Conservation (phyloP, 2,888 invertebrate species). For the Dysmachus trigonus region DNA sequence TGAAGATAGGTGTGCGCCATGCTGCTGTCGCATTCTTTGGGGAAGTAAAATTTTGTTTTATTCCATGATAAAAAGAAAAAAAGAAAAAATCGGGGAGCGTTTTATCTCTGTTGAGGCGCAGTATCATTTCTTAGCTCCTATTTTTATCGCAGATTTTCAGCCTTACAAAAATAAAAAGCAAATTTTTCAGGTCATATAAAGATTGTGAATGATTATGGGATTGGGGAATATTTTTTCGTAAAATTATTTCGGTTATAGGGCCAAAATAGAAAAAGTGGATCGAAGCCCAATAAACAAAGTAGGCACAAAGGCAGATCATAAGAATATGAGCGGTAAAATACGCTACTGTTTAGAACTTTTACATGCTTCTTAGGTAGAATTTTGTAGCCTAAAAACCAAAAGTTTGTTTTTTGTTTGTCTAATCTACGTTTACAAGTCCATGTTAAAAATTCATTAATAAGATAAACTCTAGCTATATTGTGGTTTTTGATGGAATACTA, state of each 20-base stretch:
- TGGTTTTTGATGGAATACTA: too few species aligned
- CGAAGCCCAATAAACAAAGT: neutral
- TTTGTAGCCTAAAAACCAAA: too few species aligned
- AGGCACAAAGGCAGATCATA: too few species aligned
- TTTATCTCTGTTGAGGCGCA: neutral
- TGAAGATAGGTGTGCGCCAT: neutral
- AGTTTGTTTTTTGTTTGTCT: too few species aligned
- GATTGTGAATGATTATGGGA: neutral
- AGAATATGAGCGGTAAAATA: too few species aligned
- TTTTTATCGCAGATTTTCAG: neutral
- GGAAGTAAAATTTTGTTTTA: neutral
- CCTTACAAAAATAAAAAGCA: neutral
- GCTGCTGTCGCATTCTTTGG: neutral
- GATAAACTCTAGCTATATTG: too few species aligned
- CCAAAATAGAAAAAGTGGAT: neutral
- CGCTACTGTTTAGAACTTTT: too few species aligned
- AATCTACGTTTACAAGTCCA: too few species aligned
- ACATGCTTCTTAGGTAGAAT: too few species aligned
- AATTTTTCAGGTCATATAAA: neutral
- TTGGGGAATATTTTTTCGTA: neutral
- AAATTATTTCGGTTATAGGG: neutral
- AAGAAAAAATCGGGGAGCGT: neutral
- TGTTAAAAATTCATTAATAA: too few species aligned
- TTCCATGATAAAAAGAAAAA: neutral
- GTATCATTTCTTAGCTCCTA: neutral